These are phyloP conservation scores for Orthosia incerta DNA, from an alignment of 2,888 invertebrate species.

Conservation along the genomic window DNA sequence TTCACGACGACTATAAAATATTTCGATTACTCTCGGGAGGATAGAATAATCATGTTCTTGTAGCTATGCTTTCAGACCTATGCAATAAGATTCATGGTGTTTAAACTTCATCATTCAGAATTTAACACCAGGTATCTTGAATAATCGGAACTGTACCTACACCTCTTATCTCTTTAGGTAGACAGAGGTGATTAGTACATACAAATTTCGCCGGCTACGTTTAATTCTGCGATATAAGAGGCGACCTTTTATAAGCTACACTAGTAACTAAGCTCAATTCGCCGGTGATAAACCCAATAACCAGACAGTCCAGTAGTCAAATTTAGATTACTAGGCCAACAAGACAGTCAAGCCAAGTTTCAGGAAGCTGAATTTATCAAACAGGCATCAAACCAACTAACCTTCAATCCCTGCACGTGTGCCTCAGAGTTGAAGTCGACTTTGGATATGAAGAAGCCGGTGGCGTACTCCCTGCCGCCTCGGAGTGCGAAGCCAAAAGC, in stretches of 20 bases:
- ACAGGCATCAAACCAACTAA: slow-evolving; percentile 82
- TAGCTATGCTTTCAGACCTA: slow-evolving; percentile 3
- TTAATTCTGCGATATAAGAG: no score
- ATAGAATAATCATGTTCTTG: slow-evolving; percentile 36
- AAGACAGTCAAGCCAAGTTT: no score
- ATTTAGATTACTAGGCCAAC: neutral
- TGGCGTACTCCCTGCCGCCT: slow-evolving; percentile 97
- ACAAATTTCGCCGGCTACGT: no score
- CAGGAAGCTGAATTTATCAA: neutral
- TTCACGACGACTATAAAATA: slow-evolving; percentile 50
- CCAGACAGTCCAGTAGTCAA: neutral
- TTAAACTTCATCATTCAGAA: neutral
- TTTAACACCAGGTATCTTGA: neutral
- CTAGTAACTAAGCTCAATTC: no score
- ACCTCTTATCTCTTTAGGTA: no score
- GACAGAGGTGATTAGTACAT: no score
- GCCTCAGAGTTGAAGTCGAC: slow-evolving; percentile 97
- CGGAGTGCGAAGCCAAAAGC: slow-evolving; percentile 96
- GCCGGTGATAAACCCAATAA: neutral
- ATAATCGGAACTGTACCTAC: no score
- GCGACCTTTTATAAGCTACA: no score
- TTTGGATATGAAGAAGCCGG: slow-evolving; percentile 97
- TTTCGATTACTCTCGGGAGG: slow-evolving; percentile 34
- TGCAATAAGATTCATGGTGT: neutral
- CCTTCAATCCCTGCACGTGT: slow-evolving; percentile 96